Base-by-base conservation (phyloP, 2,888 invertebrate species). In the Zonitis immaculata region DNA sequence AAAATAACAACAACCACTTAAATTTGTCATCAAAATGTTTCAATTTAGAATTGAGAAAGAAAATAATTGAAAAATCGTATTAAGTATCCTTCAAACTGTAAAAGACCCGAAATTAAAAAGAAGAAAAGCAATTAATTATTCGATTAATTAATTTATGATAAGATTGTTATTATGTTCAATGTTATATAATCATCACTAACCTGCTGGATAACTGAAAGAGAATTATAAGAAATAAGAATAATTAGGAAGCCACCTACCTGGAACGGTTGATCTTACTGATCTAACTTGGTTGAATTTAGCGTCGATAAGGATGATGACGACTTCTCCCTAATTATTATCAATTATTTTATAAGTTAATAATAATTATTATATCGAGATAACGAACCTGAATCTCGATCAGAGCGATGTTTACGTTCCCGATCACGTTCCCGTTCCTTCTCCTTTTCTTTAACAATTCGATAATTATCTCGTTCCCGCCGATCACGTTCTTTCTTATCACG, bases 211-310 rank as follows among this genome's bases (percentile, higher is more conserved):
- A 55, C 67, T 67, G 66, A 62, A 67, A 66, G 55, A 63, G 58
- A 65, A 66, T 42, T 47, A 57, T 46, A 56, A 47, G 35, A 54
- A 62, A 58, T 47, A 56, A 50, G n/a, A 22, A 45, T 49, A 62
- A 59, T 65, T 63, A 67, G 66, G 69, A 62, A 62, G 66, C 64
- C 68, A 73, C 72, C 71, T 74, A 75, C 74, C 74, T 75, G 73
- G 59, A 54, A 49, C 58, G 66, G 62, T 61, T 55, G 66, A 69
- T 70, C 74, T 74, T 75, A 75, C 74, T 74, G 73, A 72, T 74
- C 72, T 69, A 69, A 62, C 53, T 59, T 58, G 63, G 56, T 52
- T 56, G 47, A 58, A 57, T 54, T 65, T 65, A 61, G 58, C 66
- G 71, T 52, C 71, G 68, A 52, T 67, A 64, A 57, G 69, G 69